These are phyloP conservation scores for Ennomos quercinarius DNA, from an alignment of 2,888 invertebrate species.

Conservation along the genomic window DNA sequence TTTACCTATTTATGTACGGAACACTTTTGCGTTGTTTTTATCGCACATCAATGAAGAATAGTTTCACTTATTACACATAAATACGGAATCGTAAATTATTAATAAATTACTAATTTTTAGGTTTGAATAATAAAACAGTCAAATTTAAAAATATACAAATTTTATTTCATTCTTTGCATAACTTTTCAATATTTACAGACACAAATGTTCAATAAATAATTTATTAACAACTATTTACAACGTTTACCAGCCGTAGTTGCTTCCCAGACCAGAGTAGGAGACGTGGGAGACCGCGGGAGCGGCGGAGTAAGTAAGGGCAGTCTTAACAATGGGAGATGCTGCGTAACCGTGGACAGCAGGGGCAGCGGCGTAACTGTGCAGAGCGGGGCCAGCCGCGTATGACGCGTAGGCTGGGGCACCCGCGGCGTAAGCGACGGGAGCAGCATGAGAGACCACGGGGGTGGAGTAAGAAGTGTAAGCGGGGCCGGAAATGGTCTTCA, in stretches of 20 bases:
- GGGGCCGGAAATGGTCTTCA: constrained; percentile 62
- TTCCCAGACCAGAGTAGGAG: constrained; percentile 86
- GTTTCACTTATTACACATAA: too few species aligned
- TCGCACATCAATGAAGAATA: too few species aligned
- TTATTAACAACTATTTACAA: constrained; percentile 36
- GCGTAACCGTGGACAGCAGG: constrained; percentile 52
- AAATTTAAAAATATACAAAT: constrained; percentile 33
- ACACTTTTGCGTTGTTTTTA: too few species aligned
- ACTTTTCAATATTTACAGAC: constrained; percentile 39
- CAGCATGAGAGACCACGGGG: constrained; percentile 62
- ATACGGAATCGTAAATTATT: too few species aligned
- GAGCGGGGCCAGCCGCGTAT: constrained; percentile 71
- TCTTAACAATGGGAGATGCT: constrained; percentile 61
- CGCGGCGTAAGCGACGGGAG: constrained; percentile 62
- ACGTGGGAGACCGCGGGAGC: constrained; percentile 87
- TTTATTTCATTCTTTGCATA: constrained; percentile 40
- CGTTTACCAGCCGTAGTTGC: constrained; percentile 73
- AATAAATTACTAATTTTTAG: too few species aligned
- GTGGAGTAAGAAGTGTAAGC: constrained; percentile 65
- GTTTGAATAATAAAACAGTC: neutral
- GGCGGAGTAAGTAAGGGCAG: constrained; percentile 78
- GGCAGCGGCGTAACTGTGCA: constrained; percentile 48
- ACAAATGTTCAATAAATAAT: constrained; percentile 33
- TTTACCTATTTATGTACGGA: too few species aligned
- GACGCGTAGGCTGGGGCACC: constrained; percentile 46